Evolutionary conservation across 2,888 invertebrate genomes (phyloP).

Genomic region (Liodrosophila aerea): DNA sequence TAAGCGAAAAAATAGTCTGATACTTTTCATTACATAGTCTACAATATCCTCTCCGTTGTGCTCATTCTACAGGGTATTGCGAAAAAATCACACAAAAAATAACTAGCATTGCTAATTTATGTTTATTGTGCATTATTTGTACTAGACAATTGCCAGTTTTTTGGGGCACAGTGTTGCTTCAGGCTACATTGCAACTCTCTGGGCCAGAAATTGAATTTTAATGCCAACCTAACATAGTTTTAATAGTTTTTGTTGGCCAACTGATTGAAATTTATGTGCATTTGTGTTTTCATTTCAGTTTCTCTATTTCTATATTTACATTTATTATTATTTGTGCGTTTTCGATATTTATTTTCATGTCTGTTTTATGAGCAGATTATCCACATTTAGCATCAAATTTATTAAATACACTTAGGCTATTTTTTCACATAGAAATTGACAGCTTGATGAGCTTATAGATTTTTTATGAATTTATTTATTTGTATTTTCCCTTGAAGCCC

Average conservation of each 20-base stretch:
- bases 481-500: conserved; percentile 1
- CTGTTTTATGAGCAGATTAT: conserved; percentile 26
- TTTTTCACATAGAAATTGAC: conserved; percentile 18
- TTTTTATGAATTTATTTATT: conserved; percentile 16
- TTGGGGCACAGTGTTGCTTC: neutral
- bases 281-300: conserved; percentile 38
- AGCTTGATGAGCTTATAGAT: conserved; percentile 18
- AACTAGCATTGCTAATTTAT: conserved; percentile 27
- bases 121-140: conserved; percentile 68
- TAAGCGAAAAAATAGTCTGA: too few relatives aligned
- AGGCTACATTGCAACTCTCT: conserved; percentile 8
- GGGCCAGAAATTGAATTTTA: conserved; percentile 51
- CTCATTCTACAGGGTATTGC: neutral
- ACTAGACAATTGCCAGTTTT: conserved; percentile 45
- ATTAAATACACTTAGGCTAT: conserved; percentile 19
- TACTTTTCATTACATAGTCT: too few relatives aligned
- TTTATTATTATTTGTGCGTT: conserved; percentile 28
- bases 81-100: neutral
- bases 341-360: conserved; percentile 39
- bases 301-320: conserved; percentile 9
- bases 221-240: conserved; percentile 51
- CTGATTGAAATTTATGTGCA: conserved; percentile 71
- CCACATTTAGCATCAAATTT: conserved; percentile 29
- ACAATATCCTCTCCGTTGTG: too few relatives aligned
- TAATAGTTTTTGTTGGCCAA: conserved; percentile 55